Evolutionary conservation across 2,797 vertebrate genomes (phyloP).

Genomic region (Prunella strophiata): DNA sequence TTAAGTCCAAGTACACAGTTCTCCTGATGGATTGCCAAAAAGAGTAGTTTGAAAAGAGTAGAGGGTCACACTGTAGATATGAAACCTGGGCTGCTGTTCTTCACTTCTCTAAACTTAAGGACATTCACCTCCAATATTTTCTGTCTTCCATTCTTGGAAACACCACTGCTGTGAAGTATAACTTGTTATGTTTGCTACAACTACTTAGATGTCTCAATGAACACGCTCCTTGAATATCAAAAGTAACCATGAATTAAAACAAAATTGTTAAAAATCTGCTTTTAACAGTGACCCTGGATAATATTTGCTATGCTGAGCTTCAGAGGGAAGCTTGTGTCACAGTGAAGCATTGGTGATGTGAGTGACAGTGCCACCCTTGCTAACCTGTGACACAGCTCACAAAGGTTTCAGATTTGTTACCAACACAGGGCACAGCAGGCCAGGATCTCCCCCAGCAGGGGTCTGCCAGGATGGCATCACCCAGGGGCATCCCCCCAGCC

Average conservation of each 20-base stretch:
- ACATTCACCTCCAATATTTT: neutral
- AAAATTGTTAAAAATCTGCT: neutral
- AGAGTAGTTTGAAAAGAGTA: neutral
- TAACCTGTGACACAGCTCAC: neutral
- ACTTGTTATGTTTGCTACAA: neutral
- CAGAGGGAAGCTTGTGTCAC: neutral
- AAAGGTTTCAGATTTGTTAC: accelerated
- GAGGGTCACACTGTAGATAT: neutral
- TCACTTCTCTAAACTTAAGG: neutral
- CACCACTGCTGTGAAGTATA: neutral
- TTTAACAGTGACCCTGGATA: neutral
- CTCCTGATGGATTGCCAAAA: neutral
- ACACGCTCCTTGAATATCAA: neutral
- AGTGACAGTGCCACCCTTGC: neutral
- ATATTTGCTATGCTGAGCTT: neutral
- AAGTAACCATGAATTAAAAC: neutral
- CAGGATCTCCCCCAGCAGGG: accelerated
- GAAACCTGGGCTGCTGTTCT: neutral
- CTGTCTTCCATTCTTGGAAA: neutral
- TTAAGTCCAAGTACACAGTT: neutral
- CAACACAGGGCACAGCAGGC: accelerated
- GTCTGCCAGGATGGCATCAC: neutral
- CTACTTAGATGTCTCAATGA: neutral
- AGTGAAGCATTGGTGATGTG: accelerated
- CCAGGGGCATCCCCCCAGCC: neutral